Evolutionary conservation across 2,797 vertebrate species (phyloP), one percentile per base, ranked within the genome.

Genomic region (Rhynchonycteris naso): DNA sequence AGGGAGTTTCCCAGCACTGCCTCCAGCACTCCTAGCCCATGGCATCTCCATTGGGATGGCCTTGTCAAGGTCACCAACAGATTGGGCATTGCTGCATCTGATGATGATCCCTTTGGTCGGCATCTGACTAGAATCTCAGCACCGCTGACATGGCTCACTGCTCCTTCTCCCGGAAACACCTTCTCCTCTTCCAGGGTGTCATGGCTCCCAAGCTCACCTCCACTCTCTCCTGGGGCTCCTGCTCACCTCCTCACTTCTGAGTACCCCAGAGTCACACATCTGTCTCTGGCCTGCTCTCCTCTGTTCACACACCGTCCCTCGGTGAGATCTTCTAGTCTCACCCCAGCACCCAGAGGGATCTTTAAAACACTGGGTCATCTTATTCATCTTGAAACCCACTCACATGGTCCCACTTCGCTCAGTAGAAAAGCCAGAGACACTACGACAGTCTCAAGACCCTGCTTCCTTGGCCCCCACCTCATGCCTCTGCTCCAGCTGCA

Each of bases 401-500:
- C 35, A 9, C 1, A 0, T 0, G 13, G 65, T 78, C 80, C 72
- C 56, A 65, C 12, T 63, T 56, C 4, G 2, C 38, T 52, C 43
- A 10, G 7, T 0, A 4, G 28, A 47, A 85, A 65, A 76, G 47
- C 58, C 66, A 56, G 22, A 16, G 68, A 52, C 7, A 1, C 30
- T 19, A 33, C 15, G 0, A 11, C 0, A 0, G 30, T 54, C 56
- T 38, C 11, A 1, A 9, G 63, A 50, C 58, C 61, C 43, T 2
- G 9, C 43, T 69, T 52, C 38, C 19, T 28, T 2, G 4, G 7
- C 58, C 43, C 10, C 28, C 81, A 8, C 15, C 69, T 15, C 14
- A 1, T 2, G 30, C 38, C 58, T n/a, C 30, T 19, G 81, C 54
- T 4, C 6, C 2, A 21, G 52, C 35, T 21, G 13, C 43, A 1